These are phyloP conservation scores for Arge pagana DNA, from an alignment of 2,888 invertebrate species.

Conservation along the genomic window DNA sequence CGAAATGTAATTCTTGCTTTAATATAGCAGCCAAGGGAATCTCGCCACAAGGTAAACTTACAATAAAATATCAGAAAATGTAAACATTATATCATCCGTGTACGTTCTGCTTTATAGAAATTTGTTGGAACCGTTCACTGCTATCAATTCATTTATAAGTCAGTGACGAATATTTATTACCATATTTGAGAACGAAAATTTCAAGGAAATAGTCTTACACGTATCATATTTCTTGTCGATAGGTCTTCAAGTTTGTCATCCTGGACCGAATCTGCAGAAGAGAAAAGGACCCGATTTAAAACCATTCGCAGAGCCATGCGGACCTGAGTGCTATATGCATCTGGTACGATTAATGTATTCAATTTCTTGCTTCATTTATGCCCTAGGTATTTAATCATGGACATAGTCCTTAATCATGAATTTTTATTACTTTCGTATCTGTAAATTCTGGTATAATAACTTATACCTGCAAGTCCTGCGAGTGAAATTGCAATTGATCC, in stretches of 20 bases:
- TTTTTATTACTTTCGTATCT: too few relatives aligned
- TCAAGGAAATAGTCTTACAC: too few relatives aligned
- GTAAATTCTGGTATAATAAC: too few relatives aligned
- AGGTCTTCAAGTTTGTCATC: slow-evolving; percentile 89
- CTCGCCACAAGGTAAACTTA: slow-evolving; percentile 52
- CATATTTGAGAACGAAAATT: too few relatives aligned
- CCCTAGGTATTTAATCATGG: background rate
- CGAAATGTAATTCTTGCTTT: slow-evolving; percentile 46
- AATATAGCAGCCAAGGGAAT: slow-evolving; percentile 51
- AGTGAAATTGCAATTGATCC: too few relatives aligned
- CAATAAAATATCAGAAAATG: slow-evolving; percentile 35
- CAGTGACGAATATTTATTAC: slow-evolving; percentile 2
- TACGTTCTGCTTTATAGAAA: too few relatives aligned
- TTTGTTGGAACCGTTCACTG: too few relatives aligned
- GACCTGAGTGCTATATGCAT: slow-evolving; percentile 84
- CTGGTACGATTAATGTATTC: slow-evolving; percentile 68
- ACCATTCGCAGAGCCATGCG: slow-evolving; percentile 84
- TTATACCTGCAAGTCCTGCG: too few relatives aligned
- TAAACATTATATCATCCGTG: too few relatives aligned
- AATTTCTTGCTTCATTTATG: background rate
- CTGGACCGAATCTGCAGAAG: slow-evolving; percentile 86
- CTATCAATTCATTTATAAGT: too few relatives aligned
- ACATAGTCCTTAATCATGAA: background rate
- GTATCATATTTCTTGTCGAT: slow-evolving; percentile 30
- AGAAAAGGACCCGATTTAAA: slow-evolving; percentile 88